These are phyloP conservation scores for Nephrotoma flavescens DNA, from an alignment of 2,888 invertebrate species.

Conservation along the genomic window DNA sequence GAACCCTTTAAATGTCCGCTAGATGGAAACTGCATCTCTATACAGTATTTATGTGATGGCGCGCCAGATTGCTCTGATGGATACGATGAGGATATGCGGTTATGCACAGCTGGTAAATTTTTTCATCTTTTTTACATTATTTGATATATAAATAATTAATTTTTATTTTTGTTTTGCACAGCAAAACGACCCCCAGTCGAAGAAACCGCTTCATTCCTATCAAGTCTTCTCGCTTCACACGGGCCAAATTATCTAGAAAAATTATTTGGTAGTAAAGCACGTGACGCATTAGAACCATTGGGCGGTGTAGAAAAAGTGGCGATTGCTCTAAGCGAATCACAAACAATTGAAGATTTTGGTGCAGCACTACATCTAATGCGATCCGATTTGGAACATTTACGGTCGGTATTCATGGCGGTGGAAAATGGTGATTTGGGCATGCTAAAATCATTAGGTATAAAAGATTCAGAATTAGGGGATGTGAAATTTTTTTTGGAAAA, in stretches of 20 bases:
- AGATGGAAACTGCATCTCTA: slow-evolving; percentile 86
- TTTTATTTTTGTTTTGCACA: slow-evolving; percentile 21
- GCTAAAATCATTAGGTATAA: slow-evolving; percentile 86
- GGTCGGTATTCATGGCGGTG: slow-evolving; percentile 90
- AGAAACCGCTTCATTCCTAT: slow-evolving; percentile 88
- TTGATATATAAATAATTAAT: background rate
- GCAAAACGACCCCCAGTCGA: slow-evolving; percentile 94
- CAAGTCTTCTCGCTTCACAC: slow-evolving; percentile 85
- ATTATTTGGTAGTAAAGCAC: slow-evolving; percentile 86
- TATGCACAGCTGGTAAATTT: slow-evolving; percentile 82
- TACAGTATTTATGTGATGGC: slow-evolving; percentile 91
- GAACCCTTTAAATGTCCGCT: slow-evolving; percentile 95
- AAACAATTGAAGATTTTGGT: slow-evolving; percentile 82
- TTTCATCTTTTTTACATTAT: background rate
- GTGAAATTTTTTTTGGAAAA: slow-evolving; percentile 94
- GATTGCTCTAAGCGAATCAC: slow-evolving; percentile 84
- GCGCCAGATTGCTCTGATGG: slow-evolving; percentile 89
- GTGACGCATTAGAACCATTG: slow-evolving; percentile 78
- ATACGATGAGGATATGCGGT: slow-evolving; percentile 86
- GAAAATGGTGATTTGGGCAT: slow-evolving; percentile 90
- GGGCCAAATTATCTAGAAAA: slow-evolving; percentile 95
- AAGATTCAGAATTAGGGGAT: slow-evolving; percentile 87
- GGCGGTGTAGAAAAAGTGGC: slow-evolving; percentile 94
- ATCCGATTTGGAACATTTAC: slow-evolving; percentile 79
- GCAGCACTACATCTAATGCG: slow-evolving; percentile 33